phyloP scores from a whole-genome alignment of 1,140 invertebrate species.

The Watersipora subatra region DNA sequence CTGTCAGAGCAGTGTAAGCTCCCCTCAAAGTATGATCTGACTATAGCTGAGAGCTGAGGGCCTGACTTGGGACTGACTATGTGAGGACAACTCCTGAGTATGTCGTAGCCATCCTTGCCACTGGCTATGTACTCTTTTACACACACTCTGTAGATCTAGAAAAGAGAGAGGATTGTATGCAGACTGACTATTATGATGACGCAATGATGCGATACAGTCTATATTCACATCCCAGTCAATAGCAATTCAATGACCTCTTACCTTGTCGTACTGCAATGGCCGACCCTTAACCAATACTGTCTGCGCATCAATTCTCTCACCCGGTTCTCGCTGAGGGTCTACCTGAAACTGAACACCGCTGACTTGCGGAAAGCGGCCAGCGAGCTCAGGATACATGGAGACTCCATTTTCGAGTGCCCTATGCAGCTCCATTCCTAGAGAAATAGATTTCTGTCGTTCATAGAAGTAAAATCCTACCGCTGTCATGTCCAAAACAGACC shows the following conservation, averaged over 20 bases:
- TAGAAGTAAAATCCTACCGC: background rate
- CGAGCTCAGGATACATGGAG: constrained; percentile 60
- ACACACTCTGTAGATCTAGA: constrained; percentile 54
- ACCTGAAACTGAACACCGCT: constrained; percentile 71
- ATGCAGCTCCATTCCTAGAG: constrained; percentile 52
- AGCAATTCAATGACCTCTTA: too few relatives aligned
- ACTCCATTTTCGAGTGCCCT: constrained; percentile 66
- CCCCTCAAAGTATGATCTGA: background rate
- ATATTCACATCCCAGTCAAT: too few relatives aligned
- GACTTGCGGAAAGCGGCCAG: constrained; percentile 62
- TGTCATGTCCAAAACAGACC: background rate
- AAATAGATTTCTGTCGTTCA: background rate
- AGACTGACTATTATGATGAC: too few relatives aligned
- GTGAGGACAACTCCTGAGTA: constrained; percentile 52
- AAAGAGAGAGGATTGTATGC: background rate
- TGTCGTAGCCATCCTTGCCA: constrained; percentile 72
- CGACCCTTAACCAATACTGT: constrained; percentile 70
- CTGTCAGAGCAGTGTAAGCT: background rate
- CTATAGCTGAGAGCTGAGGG: background rate
- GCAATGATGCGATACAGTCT: too few relatives aligned
- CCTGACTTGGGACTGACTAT: background rate
- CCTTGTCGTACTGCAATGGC: constrained; percentile 56
- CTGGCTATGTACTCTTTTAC: constrained; percentile 59
- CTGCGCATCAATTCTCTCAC: constrained; percentile 53
- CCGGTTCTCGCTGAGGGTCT: constrained; percentile 57